phyloP scores from a whole-genome alignment of 2,113 vertebrate species.

The Mus pahari region DNA sequence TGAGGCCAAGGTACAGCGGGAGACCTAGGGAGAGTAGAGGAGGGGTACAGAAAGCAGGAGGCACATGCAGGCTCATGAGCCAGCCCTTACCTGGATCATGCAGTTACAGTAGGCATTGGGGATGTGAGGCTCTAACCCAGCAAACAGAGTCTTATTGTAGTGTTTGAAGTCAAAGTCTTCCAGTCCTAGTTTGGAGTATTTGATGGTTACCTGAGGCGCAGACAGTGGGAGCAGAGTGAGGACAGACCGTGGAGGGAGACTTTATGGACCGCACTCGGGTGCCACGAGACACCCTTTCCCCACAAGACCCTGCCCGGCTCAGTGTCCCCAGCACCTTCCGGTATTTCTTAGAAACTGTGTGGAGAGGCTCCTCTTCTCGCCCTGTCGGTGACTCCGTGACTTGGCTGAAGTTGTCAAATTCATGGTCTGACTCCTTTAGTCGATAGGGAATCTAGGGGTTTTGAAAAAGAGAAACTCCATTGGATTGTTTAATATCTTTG shows the following conservation, averaged over 20 bases:
- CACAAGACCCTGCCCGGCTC: background rate
- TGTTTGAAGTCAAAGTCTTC: constrained; percentile 99
- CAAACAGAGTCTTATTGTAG: constrained; percentile 98
- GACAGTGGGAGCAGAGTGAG: constrained; percentile 47
- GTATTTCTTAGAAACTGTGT: constrained; percentile 98
- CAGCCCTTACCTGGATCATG: constrained; percentile 95
- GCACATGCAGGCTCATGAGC: background rate
- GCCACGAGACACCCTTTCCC: background rate
- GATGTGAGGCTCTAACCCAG: constrained; percentile 98
- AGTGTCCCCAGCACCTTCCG: constrained; percentile 90
- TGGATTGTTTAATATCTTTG: constrained; percentile 22
- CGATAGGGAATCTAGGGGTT: constrained; percentile 94
- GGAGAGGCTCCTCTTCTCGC: constrained; percentile 96
- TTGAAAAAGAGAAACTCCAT: background rate
- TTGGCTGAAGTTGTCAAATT: constrained; percentile 97
- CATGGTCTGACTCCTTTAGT: constrained; percentile 93
- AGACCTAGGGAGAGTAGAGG: background rate
- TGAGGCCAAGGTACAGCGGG: background rate
- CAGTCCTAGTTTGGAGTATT: constrained; percentile 98
- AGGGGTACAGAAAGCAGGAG: background rate
- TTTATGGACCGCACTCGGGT: background rate
- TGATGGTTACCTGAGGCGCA: constrained; percentile 95
- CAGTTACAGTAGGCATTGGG: constrained; percentile 99
- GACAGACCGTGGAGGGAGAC: background rate
- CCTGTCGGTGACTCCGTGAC: constrained; percentile 96